A percentile compares a stretch with the other conserved stretches of the same genome.
These are phyloP conservation scores for Campylomormyrus numenius DNA, from an alignment of 2,113 vertebrate genomes.

Conservation along the genomic window DNA sequence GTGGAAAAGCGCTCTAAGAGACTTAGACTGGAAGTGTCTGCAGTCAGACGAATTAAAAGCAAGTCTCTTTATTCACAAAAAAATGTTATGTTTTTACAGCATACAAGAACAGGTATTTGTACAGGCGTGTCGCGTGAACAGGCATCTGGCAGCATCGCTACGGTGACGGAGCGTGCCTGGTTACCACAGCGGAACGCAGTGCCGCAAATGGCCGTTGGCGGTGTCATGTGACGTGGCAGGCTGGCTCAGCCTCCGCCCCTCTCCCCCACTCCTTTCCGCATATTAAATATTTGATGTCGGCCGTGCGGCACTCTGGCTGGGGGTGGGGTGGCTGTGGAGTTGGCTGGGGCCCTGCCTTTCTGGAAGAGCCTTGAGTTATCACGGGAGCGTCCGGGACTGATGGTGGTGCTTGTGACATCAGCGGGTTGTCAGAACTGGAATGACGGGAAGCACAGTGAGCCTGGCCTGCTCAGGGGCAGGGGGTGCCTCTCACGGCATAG, in stretches of 20 bases:
- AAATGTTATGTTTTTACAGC: neutral
- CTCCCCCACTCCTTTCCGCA: neutral
- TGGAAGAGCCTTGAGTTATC: neutral
- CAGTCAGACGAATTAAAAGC: neutral
- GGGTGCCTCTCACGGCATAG: neutral
- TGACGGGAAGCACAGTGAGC: neutral
- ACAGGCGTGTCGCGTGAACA: neutral
- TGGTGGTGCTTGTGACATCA: neutral
- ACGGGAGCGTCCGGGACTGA: neutral
- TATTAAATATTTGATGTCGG: neutral
- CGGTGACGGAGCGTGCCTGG: neutral
- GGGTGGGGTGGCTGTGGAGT: neutral
- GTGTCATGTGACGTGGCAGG: neutral
- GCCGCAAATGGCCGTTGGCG: neutral
- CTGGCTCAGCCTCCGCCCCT: neutral
- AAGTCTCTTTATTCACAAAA: neutral
- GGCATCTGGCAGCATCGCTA: neutral
- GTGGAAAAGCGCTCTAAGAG: no score
- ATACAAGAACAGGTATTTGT: neutral
- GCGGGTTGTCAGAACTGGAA: neutral
- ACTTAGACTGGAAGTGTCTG: neutral
- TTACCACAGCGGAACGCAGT: neutral
- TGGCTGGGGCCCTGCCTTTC: neutral
- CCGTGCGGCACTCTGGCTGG: neutral
- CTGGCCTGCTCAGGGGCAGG: neutral